Evolutionary conservation across 1,140 invertebrate genomes (phyloP).

Genomic region (Drosophila littoralis): DNA sequence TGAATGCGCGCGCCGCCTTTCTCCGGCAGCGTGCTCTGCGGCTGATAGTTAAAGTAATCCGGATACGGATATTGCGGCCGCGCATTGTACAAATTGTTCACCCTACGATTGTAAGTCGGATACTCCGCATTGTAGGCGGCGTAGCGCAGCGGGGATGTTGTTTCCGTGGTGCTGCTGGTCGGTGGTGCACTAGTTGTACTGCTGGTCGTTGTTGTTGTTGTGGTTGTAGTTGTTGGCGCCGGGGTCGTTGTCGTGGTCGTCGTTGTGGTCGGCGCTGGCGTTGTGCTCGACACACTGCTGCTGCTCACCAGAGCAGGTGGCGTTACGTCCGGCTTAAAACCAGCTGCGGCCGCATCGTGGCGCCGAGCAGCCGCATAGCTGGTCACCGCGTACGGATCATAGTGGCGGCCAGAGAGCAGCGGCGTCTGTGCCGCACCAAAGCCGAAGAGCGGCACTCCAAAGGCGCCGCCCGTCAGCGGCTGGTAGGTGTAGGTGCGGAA

Average conservation of each 20-base stretch:
- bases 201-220: slow-evolving; percentile 13
- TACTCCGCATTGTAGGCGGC: slow-evolving; percentile 54
- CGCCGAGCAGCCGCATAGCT: slow-evolving; percentile 70
- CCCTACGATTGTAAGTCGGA: slow-evolving; percentile 70
- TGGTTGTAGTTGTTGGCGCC: slow-evolving; percentile 54
- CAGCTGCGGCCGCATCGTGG: slow-evolving; percentile 32
- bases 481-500: slow-evolving; percentile 82
- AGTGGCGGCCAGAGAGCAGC: slow-evolving; percentile 52
- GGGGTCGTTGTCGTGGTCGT: slow-evolving; percentile 54
- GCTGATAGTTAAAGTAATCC: slow-evolving; percentile 78
- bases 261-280: slow-evolving; percentile 58
- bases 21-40: slow-evolving; percentile 34
- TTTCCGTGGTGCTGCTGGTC: slow-evolving; percentile 17
- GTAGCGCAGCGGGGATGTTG: slow-evolving; percentile 42
- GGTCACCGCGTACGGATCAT: slow-evolving; percentile 66
- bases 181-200: slow-evolving; percentile 40
- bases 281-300: slow-evolving; percentile 26
- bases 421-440: slow-evolving; percentile 66
- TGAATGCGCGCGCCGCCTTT: slow-evolving; percentile 59
- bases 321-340: slow-evolving; percentile 45
- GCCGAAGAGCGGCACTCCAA: slow-evolving; percentile 66
- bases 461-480: slow-evolving; percentile 57
- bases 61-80: slow-evolving; percentile 80
- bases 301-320: slow-evolving; percentile 36
- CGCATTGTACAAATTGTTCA: slow-evolving; percentile 70